These are phyloP conservation scores for Drosophila arawakana DNA, from an alignment of 1,140 invertebrate species.

Conservation along the genomic window DNA sequence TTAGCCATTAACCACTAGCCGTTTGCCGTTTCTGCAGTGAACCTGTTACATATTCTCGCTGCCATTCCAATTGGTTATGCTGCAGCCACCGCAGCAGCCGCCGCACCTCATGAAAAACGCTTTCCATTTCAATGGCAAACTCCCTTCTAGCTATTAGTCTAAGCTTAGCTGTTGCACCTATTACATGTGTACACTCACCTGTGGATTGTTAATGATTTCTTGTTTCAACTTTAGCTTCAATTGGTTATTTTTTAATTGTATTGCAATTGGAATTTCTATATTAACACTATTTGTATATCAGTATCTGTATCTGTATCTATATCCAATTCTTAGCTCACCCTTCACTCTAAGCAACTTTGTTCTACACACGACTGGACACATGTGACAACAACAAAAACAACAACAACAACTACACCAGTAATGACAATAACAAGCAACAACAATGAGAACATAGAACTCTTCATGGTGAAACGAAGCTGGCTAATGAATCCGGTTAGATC, in stretches of 20 bases:
- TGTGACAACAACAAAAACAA: slow-evolving; percentile 2
- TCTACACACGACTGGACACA: slow-evolving; percentile 12
- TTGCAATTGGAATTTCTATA: slow-evolving; percentile 15
- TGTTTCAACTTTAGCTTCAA: background rate
- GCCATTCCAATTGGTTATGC: slow-evolving; percentile 8
- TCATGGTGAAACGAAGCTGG: slow-evolving; percentile 9
- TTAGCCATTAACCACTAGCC: background rate
- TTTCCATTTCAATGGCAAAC: slow-evolving; percentile 45
- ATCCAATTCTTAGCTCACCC: slow-evolving; percentile 24
- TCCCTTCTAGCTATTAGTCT: slow-evolving; percentile 21
- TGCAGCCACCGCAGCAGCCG: slow-evolving; percentile 9
- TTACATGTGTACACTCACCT: slow-evolving; percentile 1
- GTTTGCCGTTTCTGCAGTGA: slow-evolving; percentile 32
- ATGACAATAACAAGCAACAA: slow-evolving; percentile 6
- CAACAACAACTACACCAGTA: background rate
- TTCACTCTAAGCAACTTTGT: slow-evolving; percentile 17
- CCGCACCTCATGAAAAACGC: slow-evolving; percentile 13
- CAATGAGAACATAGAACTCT: slow-evolving; percentile 7
- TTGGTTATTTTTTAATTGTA: slow-evolving; percentile 16
- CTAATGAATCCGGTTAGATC: slow-evolving; percentile 36
- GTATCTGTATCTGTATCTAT: background rate
- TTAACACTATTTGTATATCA: background rate
- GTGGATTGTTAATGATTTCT: slow-evolving; percentile 3
- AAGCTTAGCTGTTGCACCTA: too few relatives aligned
- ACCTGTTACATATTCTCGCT: slow-evolving; percentile 38